phyloP scores from a whole-genome alignment of 2,113 vertebrate species.

The Orthonyx spaldingii region DNA sequence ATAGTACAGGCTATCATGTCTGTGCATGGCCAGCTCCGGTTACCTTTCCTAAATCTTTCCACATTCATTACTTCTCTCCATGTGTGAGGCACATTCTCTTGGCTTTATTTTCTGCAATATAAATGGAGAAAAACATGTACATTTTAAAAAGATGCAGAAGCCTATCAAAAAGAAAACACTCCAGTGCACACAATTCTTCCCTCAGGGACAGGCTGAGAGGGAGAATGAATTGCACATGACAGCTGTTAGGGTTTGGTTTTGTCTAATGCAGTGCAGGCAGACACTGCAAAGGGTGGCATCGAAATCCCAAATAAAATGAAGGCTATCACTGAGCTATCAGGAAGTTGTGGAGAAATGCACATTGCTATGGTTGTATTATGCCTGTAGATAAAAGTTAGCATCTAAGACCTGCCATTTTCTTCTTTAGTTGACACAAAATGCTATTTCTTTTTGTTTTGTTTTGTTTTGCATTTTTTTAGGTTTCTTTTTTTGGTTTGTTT shows the following conservation, averaged over 20 bases:
- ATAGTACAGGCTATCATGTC: neutral
- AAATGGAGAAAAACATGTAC: slow-evolving; percentile 11
- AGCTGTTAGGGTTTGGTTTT: slow-evolving; percentile 22
- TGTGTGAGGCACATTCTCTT: neutral
- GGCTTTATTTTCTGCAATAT: neutral
- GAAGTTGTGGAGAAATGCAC: neutral
- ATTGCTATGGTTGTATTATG: neutral
- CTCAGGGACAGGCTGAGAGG: neutral
- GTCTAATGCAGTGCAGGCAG: neutral
- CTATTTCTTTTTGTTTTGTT: neutral
- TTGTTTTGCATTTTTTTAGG: neutral
- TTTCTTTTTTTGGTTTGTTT: too few species aligned
- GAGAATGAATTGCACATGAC: slow-evolving; percentile 34
- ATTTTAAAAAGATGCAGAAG: slow-evolving; percentile 29
- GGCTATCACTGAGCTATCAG: neutral
- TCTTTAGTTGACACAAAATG: neutral
- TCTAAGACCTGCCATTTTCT: neutral
- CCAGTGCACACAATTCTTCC: slow-evolving; percentile 17
- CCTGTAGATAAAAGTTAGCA: neutral
- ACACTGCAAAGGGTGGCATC: neutral
- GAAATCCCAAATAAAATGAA: neutral
- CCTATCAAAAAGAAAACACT: slow-evolving; percentile 26
- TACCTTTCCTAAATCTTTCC: neutral
- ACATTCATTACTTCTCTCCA: neutral
- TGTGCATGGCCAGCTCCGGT: neutral